Evolutionary conservation across 2,113 vertebrate genomes (phyloP), one percentile per base, ranked within the genome.

Genomic region (Ceratotherium simum): DNA sequence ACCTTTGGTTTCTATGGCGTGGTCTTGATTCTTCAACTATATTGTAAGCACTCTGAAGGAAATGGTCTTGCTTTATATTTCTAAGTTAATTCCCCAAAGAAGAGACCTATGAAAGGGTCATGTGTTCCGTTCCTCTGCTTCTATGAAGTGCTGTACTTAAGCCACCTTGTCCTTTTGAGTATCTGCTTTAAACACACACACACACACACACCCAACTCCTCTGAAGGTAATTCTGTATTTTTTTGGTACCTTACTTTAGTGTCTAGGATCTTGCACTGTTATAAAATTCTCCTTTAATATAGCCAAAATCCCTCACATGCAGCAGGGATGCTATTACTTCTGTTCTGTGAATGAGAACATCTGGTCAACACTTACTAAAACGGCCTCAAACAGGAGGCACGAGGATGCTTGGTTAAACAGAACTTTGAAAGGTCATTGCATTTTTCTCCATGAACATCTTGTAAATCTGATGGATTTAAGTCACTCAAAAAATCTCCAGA

Each of bases 261-360:
- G 39, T 54, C 60, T 56, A 85, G 11, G 39, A 89, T 81, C 39
- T 85, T 83, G 46, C 11, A 33, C 5, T 93, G n/a, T 76, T 88
- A 87, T 36, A 95, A 94, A 83, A 94, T 62, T 85, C 39, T 64
- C 27, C 62, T 93, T 69, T 93, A 93, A 83, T 69, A 60, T 10
- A 92, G 73, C 46, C 82, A 21, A 96, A 96, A 91, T 87, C 65
- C 51, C 54, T 70, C 21, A 91, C 29, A 27, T 54, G 33, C 29
- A 95, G 21, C 51, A 29, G 69, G 48, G 58, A 87, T 67, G 56
- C 46, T 91, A 48, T 85, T 93, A 84, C 85, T 88, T 91, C 11
- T 84, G 75, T 78, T 89, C 78, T 21, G 76, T 54, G 58, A 86
- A 88, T 58, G 42, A 89, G 58, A 72, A 95, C 70, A 90, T 82